A percentile compares a stretch with the other conserved stretches of the same genome.
These are phyloP conservation scores for Nyctibius grandis DNA, from an alignment of 2,797 vertebrate species.

Conservation along the genomic window DNA sequence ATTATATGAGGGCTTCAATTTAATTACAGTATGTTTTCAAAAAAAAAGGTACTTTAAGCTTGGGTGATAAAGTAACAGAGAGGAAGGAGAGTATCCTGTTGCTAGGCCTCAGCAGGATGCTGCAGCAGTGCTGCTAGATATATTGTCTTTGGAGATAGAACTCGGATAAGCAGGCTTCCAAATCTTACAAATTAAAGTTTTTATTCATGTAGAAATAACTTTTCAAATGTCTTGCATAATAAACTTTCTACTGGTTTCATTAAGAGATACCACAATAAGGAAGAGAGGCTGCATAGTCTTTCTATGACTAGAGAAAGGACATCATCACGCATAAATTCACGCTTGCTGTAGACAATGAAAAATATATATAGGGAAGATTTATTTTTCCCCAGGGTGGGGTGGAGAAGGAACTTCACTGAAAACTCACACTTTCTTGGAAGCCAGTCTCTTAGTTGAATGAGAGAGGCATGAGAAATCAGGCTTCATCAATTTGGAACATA, in stretches of 20 bases:
- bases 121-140: neutral
- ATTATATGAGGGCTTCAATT: neutral
- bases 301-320: neutral
- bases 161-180: neutral
- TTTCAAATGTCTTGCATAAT: neutral
- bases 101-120: neutral
- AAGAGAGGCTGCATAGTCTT: neutral
- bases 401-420: neutral
- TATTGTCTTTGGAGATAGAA: neutral
- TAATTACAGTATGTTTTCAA: neutral
- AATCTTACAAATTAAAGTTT: neutral
- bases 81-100: neutral
- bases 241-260: neutral
- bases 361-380: neutral
- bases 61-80: neutral
- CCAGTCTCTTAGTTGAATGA: neutral
- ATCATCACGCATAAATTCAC: neutral
- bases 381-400: neutral
- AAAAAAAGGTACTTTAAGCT: neutral
- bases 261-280: neutral
- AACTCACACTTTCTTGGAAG: neutral
- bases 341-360: neutral
- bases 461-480: neutral
- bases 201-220: neutral
- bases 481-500: neutral